These are phyloP conservation scores for Chloropsis hardwickii DNA, from an alignment of 2,113 vertebrate species.

Conservation along the genomic window DNA sequence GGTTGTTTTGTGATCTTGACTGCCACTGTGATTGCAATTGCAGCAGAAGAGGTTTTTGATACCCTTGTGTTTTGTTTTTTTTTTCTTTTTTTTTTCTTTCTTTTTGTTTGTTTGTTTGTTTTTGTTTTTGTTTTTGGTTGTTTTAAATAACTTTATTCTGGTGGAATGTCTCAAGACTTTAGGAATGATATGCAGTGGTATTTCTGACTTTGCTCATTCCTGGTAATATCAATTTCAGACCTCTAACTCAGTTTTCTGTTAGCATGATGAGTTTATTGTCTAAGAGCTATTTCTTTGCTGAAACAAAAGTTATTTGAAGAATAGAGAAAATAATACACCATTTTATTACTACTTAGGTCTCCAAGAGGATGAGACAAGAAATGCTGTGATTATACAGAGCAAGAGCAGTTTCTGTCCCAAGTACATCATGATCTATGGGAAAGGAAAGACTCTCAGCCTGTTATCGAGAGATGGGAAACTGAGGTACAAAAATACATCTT, in stretches of 20 bases:
- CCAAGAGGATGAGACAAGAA: neutral
- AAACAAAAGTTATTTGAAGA: neutral
- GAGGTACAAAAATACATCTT: neutral
- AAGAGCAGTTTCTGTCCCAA: neutral
- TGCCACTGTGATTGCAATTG: neutral
- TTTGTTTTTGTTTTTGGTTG: neutral
- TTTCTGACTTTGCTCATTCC: neutral
- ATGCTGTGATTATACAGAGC: neutral
- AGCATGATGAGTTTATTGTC: neutral
- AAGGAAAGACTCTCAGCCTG: neutral
- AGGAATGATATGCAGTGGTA: neutral
- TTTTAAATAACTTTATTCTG: neutral
- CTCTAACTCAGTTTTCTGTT: neutral
- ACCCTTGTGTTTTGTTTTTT: neutral
- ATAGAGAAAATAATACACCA: neutral
- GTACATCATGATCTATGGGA: neutral
- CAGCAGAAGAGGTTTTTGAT: neutral
- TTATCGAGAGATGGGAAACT: neutral
- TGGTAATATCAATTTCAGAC: neutral
- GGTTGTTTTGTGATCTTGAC: neutral
- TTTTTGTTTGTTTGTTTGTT: neutral
- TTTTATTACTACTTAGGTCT: neutral
- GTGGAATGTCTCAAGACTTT: neutral
- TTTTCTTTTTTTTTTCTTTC: neutral
- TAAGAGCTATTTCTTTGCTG: neutral